Base-by-base conservation (phyloP, 1,140 invertebrate species). In the Pantala flavescens region DNA sequence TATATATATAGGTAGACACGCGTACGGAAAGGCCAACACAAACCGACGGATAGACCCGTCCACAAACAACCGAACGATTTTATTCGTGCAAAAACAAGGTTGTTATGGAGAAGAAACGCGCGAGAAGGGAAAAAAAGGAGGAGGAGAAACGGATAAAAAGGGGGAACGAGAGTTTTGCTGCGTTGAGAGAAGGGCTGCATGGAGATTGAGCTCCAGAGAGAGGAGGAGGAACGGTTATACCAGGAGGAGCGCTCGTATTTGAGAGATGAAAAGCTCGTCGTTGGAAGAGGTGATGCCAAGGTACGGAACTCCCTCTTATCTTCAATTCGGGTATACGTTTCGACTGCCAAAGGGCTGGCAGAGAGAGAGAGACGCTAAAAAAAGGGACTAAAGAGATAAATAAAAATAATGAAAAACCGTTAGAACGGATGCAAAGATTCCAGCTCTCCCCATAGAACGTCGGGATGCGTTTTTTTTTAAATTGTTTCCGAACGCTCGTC, bases 221-320 rank as follows among this genome's bases (percentile, higher is more conserved):
- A 63, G 16, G 49, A 21, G n/a, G 49, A 21, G 49, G 49, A 63
- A 63, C 16, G 49, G n/a, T 16, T 16, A 21, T 63, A 63, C 16
- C 16, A 63, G 49, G 16, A 63, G 49, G n/a, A 63, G 49, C 49
- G 49, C 49, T 63, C n/a, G 49, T 63, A 63, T 63, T 63, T 63
- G 49, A 3, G 49, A 63, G 49, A 63, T 63, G 49, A 63, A 63
- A 63, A 63, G 49, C 49, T 63, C 12, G 49, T 63, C 49, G 49
- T 21, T 63, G 49, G 49, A 12, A 19, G 49, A 63, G n/a, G 49
- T 63, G 49, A 63, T 63, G 49, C 49, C 49, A 63, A 63, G 49
- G 49, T 63, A 63, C 49, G 49, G 49, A 63, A 63, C 49, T 63
- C 49, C 49, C 49, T 63, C 49, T 63, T 63, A 63, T 63, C 49